A percentile compares a stretch with the other conserved stretches of the same genome.
Evolutionary conservation across 2,888 invertebrate genomes (phyloP).

Genomic region (Oligia latruncula): DNA sequence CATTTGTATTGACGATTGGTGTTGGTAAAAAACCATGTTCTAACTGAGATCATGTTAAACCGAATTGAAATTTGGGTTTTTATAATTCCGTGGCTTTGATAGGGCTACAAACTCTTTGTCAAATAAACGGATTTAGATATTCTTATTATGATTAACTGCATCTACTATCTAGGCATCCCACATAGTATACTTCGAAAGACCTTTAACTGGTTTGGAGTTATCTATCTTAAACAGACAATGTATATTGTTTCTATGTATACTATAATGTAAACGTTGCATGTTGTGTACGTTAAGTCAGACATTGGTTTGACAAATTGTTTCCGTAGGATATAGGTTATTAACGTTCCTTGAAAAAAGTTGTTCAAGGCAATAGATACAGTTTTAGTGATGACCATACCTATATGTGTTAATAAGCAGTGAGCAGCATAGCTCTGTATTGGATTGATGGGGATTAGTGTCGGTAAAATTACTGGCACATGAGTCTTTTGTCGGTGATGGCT

Average conservation of each 20-base stretch:
- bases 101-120: background rate
- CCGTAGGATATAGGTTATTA: conserved; percentile 24
- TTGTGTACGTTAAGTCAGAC: conserved; percentile 1
- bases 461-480: background rate
- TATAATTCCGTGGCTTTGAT: background rate
- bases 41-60: background rate
- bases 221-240: conserved; percentile 43
- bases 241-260: conserved; percentile 41
- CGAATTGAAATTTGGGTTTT: background rate
- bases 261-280: conserved; percentile 18
- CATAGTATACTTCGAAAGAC: conserved; percentile 41
- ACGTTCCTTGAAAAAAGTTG: conserved; percentile 6
- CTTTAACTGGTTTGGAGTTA: conserved; percentile 46
- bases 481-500: background rate
- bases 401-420: background rate
- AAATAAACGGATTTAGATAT: background rate
- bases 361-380: conserved; percentile 1
- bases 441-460: background rate
- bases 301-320: conserved; percentile 40
- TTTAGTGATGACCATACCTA: background rate
- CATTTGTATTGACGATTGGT: background rate
- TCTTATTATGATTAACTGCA: background rate
- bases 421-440: background rate
- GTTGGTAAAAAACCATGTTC: background rate
- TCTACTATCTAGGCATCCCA: conserved; percentile 29